A percentile compares a stretch with the other conserved stretches of the same genome.
These are phyloP conservation scores for Plagodis dolabraria DNA, from an alignment of 2,888 invertebrate genomes.

Conservation along the genomic window DNA sequence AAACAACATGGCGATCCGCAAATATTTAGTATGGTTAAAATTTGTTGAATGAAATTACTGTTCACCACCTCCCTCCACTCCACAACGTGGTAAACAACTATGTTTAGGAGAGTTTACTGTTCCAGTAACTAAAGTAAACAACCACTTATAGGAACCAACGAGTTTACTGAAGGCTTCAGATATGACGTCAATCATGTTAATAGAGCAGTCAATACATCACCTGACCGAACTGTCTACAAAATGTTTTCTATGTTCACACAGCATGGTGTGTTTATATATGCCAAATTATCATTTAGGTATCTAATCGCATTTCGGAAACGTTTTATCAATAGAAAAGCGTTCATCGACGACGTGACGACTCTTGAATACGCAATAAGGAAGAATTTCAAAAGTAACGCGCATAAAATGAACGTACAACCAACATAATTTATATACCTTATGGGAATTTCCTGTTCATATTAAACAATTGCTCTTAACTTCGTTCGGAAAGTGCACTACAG, in stretches of 20 bases:
- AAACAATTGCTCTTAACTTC: too few relatives aligned
- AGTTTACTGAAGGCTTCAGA: slow-evolving; percentile 3
- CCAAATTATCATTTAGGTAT: too few relatives aligned
- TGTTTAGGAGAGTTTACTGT: slow-evolving; percentile 1
- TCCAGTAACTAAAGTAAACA: neutral
- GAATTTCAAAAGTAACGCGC: too few relatives aligned
- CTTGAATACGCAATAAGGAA: too few relatives aligned
- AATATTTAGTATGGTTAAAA: neutral
- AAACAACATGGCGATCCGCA: neutral
- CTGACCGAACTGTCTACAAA: neutral
- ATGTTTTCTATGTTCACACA: neutral
- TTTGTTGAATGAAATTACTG: neutral
- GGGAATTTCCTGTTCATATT: too few relatives aligned
- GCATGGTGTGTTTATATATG: too few relatives aligned
- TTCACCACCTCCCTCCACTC: neutral
- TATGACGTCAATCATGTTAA: slow-evolving; percentile 4
- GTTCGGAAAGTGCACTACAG: too few relatives aligned
- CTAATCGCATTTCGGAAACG: too few relatives aligned
- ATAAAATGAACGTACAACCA: too few relatives aligned
- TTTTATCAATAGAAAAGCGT: too few relatives aligned
- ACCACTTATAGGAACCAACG: slow-evolving; percentile 3
- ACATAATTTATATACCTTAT: too few relatives aligned
- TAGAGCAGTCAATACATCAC: neutral
- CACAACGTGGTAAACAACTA: neutral
- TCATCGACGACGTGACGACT: too few relatives aligned